Base-by-base conservation (phyloP, 2,888 invertebrate genomes). In the Aelia acuminata region DNA sequence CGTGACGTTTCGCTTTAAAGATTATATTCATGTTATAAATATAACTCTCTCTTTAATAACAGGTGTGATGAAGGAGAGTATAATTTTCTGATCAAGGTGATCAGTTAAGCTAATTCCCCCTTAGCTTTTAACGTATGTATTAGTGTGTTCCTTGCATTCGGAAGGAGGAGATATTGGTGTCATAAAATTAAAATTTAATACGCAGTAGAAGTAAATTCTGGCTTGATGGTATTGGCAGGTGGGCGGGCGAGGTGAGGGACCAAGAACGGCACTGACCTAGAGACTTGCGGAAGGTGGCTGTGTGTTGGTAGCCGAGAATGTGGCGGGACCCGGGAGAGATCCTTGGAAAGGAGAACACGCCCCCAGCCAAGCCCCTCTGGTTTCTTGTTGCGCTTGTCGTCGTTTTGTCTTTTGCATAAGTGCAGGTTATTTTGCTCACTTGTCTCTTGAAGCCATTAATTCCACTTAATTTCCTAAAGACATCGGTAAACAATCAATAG, bases 261-360 rank as follows among this genome's bases (percentile, higher is more conserved):
- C 63, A 70, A 31, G 31, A 70, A 35, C 18, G 63, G 35, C 63
- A 70, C 63, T 70, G 63, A 70, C 63, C 63, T 70, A 70, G 63
- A 70, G 31, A 70, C 18, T 70, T 18, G 63, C 31, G 63, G 63
- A 70, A 70, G 63, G 35, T 15, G 35, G 20, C 35, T 35, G 7
- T 35, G 7, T 70, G 63, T 70, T 18, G 35, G 63, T 35, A 35
- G 7, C 63, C 63, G 63, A 22, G 63, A 70, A 70, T 70, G 63
- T 2, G 31, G 11, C 3, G 31, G 57, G 26, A 15, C 26, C 15
- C 7, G 5, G 26, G 63, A 70, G 31, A 31, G 63, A 63, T 63
- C 63, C 63, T 70, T 70, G 63, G 63, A n/a, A n/a, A n/a, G n/a
- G n/a, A n/a, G n/a, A 18, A 70, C 63, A 70, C 63, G 20, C 63